phyloP scores from a whole-genome alignment of 2,113 vertebrate species.

The Daphoenositta chrysoptera region DNA sequence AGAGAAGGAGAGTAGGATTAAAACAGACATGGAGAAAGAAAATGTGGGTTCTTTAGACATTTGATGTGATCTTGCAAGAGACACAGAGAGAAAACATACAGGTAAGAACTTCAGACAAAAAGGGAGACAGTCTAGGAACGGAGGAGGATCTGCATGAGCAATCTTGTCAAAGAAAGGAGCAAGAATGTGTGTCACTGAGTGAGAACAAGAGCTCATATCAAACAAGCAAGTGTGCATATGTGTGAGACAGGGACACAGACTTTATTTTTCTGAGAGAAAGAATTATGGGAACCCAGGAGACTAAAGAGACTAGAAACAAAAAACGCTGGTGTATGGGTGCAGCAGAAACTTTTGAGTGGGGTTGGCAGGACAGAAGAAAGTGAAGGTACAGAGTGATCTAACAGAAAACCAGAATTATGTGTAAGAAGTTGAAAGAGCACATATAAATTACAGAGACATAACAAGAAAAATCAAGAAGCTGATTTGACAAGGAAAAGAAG shows the following conservation, averaged over 20 bases:
- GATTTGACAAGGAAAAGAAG: not conserved
- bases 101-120: not conserved
- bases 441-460: not conserved
- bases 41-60: not conserved
- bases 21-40: not conserved
- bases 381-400: not conserved
- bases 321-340: not conserved
- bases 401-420: not conserved
- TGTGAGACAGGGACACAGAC: not conserved
- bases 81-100: not conserved
- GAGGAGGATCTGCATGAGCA: not conserved
- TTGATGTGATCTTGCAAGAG: not conserved
- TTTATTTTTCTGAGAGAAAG: not conserved
- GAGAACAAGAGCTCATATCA: not conserved
- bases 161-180: not conserved
- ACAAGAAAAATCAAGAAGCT: not conserved
- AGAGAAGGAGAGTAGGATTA: not conserved
- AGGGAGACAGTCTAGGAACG: not conserved
- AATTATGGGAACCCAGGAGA: not conserved
- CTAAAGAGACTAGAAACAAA: not conserved
- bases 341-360: constrained; percentile 11
- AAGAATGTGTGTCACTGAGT: not conserved
- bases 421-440: not conserved
- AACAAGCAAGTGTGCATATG: not conserved
- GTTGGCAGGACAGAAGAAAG: not conserved